These are phyloP conservation scores for Altica lythri DNA, from an alignment of 2,888 invertebrate genomes.

Conservation along the genomic window DNA sequence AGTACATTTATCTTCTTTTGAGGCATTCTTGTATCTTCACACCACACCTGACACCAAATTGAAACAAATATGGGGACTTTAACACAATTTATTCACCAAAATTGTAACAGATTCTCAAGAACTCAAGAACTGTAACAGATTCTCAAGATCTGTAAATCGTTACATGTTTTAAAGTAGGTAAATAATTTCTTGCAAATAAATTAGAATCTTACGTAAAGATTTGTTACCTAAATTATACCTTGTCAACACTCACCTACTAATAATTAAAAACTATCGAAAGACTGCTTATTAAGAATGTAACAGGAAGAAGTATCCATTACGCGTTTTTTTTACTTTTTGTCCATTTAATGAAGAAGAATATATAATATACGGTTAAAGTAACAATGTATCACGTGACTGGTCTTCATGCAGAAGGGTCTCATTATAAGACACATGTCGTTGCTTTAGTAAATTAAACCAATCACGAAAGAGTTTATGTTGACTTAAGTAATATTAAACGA, in stretches of 20 bases:
- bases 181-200: background rate
- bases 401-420: background rate
- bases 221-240: background rate
- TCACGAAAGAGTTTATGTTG: background rate
- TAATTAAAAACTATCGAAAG: background rate
- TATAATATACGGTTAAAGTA: background rate
- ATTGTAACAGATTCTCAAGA: no score
- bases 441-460: background rate
- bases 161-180: background rate
- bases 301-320: background rate
- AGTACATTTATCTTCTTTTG: no score
- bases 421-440: conserved; percentile 8
- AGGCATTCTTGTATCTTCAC: no score
- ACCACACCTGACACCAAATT: no score
- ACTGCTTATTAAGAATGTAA: background rate
- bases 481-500: background rate
- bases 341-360: background rate
- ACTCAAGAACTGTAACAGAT: no score
- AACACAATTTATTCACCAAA: no score
- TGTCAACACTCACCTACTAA: background rate
- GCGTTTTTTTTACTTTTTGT: background rate
- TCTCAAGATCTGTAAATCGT: background rate
- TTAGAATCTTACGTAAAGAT: background rate
- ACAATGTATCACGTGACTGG: conserved; percentile 1
- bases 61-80: no score